Conservation (phyloP, 2,797 vertebrate species). For the Halcyon badia region DNA sequence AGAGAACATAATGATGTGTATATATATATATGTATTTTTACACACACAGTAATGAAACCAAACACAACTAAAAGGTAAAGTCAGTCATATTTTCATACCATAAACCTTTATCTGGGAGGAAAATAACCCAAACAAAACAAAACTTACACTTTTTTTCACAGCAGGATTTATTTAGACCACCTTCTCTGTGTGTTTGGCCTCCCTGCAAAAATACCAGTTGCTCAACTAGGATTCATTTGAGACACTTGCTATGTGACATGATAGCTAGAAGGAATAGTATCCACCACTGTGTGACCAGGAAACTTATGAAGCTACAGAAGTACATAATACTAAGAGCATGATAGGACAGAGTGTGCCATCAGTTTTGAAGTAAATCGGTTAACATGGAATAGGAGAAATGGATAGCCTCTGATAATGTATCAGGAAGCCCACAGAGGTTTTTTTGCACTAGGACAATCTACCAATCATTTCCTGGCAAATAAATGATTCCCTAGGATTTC, state of each 20-base stretch:
- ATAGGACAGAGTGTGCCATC: neutral
- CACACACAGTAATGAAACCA: neutral
- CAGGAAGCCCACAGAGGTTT: neutral
- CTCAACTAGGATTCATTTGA: neutral
- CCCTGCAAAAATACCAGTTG: neutral
- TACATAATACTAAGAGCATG: neutral
- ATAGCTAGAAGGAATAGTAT: neutral
- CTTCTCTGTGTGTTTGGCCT: neutral
- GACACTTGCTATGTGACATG: neutral
- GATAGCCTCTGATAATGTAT: neutral
- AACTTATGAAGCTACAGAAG: neutral
- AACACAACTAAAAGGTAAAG: neutral
- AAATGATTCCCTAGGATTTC: neutral
- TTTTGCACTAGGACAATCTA: neutral
- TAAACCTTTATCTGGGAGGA: neutral
- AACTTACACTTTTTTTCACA: neutral
- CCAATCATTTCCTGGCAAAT: neutral
- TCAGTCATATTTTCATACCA: neutral
- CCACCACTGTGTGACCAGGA: neutral
- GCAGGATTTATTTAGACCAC: neutral
- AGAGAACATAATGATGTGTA: neutral
- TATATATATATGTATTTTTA: rapidly evolving
- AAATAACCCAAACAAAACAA: neutral
- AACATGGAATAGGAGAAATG: neutral
- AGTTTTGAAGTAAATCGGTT: neutral